These are phyloP conservation scores for Leucopternis melanops DNA, from an alignment of 2,113 vertebrate species.

Conservation along the genomic window DNA sequence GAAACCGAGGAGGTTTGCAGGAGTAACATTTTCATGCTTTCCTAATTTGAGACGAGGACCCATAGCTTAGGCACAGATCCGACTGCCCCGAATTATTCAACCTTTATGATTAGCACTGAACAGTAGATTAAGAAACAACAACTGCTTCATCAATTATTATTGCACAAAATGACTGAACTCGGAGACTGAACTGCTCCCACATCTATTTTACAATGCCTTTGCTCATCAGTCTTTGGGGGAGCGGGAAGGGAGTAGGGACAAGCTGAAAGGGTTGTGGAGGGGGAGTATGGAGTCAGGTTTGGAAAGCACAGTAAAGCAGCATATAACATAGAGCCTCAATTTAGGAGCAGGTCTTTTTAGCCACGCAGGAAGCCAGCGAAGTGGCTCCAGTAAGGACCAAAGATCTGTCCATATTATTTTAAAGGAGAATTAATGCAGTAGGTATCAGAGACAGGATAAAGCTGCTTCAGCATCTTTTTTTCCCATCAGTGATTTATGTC, in stretches of 20 bases:
- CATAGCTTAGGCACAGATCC: neutral
- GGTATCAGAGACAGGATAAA: neutral
- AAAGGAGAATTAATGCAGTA: neutral
- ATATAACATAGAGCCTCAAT: neutral
- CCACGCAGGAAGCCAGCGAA: neutral
- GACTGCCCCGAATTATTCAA: neutral
- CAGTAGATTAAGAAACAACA: neutral
- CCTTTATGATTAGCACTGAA: neutral
- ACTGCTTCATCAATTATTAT: neutral
- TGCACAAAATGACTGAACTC: neutral
- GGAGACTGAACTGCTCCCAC: neutral
- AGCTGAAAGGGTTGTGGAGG: fast-evolving
- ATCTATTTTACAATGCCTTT: neutral
- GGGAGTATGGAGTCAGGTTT: neutral
- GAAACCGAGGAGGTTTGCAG: neutral
- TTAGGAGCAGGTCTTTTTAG: neutral
- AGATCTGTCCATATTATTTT: neutral
- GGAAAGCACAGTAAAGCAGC: neutral
- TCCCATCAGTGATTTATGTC: neutral
- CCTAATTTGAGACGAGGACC: neutral
- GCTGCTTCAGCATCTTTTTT: neutral
- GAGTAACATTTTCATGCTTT: neutral
- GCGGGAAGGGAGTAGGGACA: neutral
- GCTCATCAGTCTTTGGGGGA: neutral
- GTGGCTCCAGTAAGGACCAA: neutral